A percentile compares a stretch with the other conserved stretches of the same genome.
Evolutionary conservation across 2,888 invertebrate genomes (phyloP).

Genomic region (Rhingia rostrata): DNA sequence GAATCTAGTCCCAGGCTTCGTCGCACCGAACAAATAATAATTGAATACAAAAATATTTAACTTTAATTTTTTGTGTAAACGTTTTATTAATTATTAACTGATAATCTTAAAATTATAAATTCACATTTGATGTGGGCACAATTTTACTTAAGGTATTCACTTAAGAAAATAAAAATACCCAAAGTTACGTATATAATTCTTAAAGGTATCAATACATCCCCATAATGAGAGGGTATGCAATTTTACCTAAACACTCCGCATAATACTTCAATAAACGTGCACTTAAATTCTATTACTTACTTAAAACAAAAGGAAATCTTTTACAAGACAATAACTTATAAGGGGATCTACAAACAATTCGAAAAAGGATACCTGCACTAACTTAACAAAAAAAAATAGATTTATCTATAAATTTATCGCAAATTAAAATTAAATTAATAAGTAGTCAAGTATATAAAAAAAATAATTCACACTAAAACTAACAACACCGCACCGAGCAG

Average conservation of each 20-base stretch:
- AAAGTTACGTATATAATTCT: slow-evolving; percentile 14
- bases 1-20: no score
- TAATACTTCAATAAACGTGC: slow-evolving; percentile 66
- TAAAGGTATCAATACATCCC: slow-evolving; percentile 10
- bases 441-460: slow-evolving; percentile 6
- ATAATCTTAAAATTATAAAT: slow-evolving; percentile 68
- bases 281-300: slow-evolving; percentile 40
- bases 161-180: slow-evolving; percentile 1
- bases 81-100: slow-evolving; percentile 51
- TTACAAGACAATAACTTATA: slow-evolving; percentile 56
- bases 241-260: slow-evolving; percentile 36
- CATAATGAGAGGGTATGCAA: neutral
- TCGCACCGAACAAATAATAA: neutral
- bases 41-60: neutral
- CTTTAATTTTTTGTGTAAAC: slow-evolving; percentile 31
- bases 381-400: slow-evolving; percentile 46
- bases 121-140: slow-evolving; percentile 73
- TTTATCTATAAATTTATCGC: slow-evolving; percentile 43
- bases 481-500: slow-evolving; percentile 7
- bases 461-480: slow-evolving; percentile 45
- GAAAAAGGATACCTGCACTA: slow-evolving; percentile 28
- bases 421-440: slow-evolving; percentile 43
- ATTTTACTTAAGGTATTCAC: slow-evolving; percentile 55
- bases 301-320: slow-evolving; percentile 5
- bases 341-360: slow-evolving; percentile 32